Base-by-base conservation (phyloP, 2,888 invertebrate genomes). In the Lycaena phlaeas region DNA sequence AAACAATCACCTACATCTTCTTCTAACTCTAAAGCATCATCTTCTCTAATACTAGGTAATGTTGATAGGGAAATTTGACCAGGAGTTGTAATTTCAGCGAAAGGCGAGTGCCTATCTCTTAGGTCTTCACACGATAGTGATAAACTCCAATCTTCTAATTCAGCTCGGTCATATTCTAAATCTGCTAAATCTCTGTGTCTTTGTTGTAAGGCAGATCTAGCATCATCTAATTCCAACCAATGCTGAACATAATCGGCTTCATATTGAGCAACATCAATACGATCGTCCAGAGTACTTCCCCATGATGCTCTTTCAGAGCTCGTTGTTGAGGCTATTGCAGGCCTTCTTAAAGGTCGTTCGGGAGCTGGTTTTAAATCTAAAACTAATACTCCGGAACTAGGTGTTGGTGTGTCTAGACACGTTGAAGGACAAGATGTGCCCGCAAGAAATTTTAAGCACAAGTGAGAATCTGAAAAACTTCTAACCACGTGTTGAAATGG, bases 121-220 rank as follows among this genome's bases (percentile, higher is more conserved):
- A 91, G 78, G 68, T 91, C 91, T 61, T 91, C 91, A 51, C 87
- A 89, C 0, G 91, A 91, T 46, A 92, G 70, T 31, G 90, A 90
- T 60, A 91, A 79, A 61, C 91, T 92, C 92, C 92, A 92, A 65
- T 92, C 92, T 70, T 92, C 92, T 48, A 92, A 71, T 66, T 92
- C 92, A 2, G 91, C 89, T 52, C 89, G 86, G 59, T 92, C 92
- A 58, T 92, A 92, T 64, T 92, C 91, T 56, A 91, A 72, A 61
- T 91, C 90, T 15, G 89, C 85, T 51, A 90, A 68, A 59, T 90
- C 90, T 44, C 90, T 82, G 61, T 90, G 90, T 52, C 90, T 87
- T 55, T 90, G 90, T 54, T 89, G 89, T 22, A 89, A 59, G 2
- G 89, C 88, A 41, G 89, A 89, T 57, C 91, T 81, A 2, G 90